Evolutionary conservation across 2,797 vertebrate species (phyloP).

Genomic region (Fistularia commersonii): DNA sequence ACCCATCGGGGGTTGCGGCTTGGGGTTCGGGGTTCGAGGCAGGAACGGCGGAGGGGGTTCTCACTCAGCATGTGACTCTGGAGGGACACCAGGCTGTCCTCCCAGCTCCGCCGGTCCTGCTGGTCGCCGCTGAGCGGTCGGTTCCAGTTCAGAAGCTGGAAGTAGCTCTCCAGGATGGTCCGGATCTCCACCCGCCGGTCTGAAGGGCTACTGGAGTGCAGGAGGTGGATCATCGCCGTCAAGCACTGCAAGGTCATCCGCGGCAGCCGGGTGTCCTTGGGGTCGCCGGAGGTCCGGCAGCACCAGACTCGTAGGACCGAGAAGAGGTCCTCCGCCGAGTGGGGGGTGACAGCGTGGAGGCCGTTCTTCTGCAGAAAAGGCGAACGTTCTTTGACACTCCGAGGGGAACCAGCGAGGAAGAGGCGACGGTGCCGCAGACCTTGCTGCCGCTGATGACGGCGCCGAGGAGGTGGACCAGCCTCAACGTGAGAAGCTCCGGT

Average conservation of each 20-base stretch:
- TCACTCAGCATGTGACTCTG: conserved; percentile 91
- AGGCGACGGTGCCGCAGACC: conserved; percentile 59
- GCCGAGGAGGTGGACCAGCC: conserved; percentile 86
- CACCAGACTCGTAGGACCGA: conserved; percentile 78
- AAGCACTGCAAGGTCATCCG: conserved; percentile 74
- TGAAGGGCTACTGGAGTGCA: conserved; percentile 82
- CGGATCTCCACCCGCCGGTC: conserved; percentile 83
- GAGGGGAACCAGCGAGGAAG: conserved; percentile 1
- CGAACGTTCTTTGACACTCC: conserved; percentile 10
- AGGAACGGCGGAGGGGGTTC: conserved; percentile 33
- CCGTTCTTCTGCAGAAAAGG: conserved; percentile 80
- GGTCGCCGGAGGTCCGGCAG: conserved; percentile 25
- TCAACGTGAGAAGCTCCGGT: conserved; percentile 77
- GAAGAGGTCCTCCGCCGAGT: conserved; percentile 83
- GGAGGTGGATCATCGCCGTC: conserved; percentile 84
- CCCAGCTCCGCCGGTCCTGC: conserved; percentile 62
- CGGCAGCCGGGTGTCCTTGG: conserved; percentile 60
- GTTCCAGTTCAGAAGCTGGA: conserved; percentile 89
- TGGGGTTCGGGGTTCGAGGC: too few relatives aligned
- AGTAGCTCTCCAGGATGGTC: conserved; percentile 85
- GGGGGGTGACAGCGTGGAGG: conserved; percentile 77
- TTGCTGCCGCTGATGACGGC: conserved; percentile 88
- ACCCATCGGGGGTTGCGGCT: too few relatives aligned
- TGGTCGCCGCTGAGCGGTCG: conserved; percentile 58
- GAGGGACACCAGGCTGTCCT: conserved; percentile 79